These are phyloP conservation scores for Catotricha subobsoleta DNA, from an alignment of 2,888 invertebrate species.

Conservation along the genomic window DNA sequence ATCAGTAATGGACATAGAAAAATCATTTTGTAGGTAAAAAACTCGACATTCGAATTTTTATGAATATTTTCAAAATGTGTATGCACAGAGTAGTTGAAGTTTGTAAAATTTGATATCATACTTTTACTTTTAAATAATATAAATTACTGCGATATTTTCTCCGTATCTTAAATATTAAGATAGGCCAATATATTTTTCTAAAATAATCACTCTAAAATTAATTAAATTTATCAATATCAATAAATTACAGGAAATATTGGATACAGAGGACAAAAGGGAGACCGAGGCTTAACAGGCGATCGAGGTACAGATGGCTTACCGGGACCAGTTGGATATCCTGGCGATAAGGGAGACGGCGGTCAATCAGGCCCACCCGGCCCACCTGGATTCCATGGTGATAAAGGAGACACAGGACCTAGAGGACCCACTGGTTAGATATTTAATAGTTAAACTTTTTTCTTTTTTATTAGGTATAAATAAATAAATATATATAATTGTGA, in stretches of 20 bases:
- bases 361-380: conserved; percentile 37
- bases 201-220: no score
- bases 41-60: no score
- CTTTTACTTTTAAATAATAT: no score
- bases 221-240: no score
- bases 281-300: conserved; percentile 33
- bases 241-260: conserved; percentile 35
- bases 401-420: conserved; percentile 37
- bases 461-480: not conserved
- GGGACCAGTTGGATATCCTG: conserved; percentile 58
- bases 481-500: no score
- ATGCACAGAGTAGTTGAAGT: no score
- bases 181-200: no score
- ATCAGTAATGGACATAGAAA: no score
- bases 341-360: conserved; percentile 53
- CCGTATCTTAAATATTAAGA: conserved; percentile 22
- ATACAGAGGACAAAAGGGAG: conserved; percentile 21
- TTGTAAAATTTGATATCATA: no score
- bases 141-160: no score
- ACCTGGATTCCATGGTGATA: conserved; percentile 29
- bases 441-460: not conserved
- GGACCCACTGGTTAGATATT: conserved; percentile 26
- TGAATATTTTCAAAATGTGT: no score
- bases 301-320: conserved; percentile 51
- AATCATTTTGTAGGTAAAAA: no score